Base-by-base conservation (phyloP, 2,797 vertebrate species). In the Otolemur crassicaudatus region DNA sequence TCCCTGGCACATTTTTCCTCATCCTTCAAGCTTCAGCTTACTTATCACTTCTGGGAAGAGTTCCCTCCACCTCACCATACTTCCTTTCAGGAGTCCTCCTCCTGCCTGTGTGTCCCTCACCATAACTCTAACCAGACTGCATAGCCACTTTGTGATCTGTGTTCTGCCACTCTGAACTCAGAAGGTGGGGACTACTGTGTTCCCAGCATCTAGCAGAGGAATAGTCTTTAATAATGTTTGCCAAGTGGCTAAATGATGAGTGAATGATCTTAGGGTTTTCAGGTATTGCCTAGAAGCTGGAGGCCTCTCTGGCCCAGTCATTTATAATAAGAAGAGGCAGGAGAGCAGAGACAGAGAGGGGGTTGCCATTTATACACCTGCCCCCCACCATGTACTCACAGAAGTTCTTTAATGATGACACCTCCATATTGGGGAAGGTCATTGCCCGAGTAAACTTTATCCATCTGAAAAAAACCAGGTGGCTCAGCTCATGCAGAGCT, bases 381-480 rank as follows among this genome's bases (percentile, higher is more conserved):
- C 31, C 70, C 1, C 34, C 1, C 10, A 1, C 23, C 27, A 31
- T 53, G 49, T 86, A 94, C 88, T 94, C 86, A 97, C 95, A 13
- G 9, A 19, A 97, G 23, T 14, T 23, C 72, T 40, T 0, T 81
- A 43, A 96, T 61, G 82, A n/a, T 73, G 77, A 97, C 86, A 0
- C 61, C 49, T 85, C 29, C 69, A 43, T 94, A 97, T 23, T 90
- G 29, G 0, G 53, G 73, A 70, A 97, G 87, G 53, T 84, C 65
- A 0, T 79, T 8, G 5, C 43, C 29, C 2, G 0, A 10, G 14
- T 85, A 97, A 69, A 34, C 4, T 25, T 88, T 40, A 87, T 94
- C 23, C 86, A 97, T 95, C 96, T 97, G 93, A 20, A 90, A 96
- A 58, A 94, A 89, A 94, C 0, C 17, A 88, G 37, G 58, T 27